phyloP scores from a whole-genome alignment of 2,113 vertebrate species.

The Thymallus thymallus region DNA sequence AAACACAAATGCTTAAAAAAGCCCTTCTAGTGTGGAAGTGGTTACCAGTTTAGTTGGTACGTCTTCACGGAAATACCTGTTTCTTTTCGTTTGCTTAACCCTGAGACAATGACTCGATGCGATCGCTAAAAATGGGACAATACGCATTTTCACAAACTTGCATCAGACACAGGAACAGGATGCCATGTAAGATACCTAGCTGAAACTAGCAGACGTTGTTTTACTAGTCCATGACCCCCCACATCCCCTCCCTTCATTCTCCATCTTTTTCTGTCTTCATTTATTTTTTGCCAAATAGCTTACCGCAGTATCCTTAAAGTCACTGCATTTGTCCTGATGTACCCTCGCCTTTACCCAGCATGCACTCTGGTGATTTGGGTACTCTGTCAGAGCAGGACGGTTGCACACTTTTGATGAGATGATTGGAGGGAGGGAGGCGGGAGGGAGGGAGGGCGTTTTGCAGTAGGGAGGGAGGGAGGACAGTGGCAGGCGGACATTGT shows the following conservation, averaged over 20 bases:
- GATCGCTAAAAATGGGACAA: no score
- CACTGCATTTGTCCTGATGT: slow-evolving; percentile 64
- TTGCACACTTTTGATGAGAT: slow-evolving; percentile 50
- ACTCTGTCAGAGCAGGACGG: slow-evolving; percentile 45
- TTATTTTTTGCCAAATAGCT: no score
- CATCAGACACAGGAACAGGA: background rate
- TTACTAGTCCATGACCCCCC: no score
- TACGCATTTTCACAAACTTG: no score
- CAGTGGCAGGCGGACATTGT: slow-evolving; percentile 21
- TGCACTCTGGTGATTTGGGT: slow-evolving; percentile 44
- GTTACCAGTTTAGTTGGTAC: no score
- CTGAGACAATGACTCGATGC: no score
- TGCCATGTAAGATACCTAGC: slow-evolving; percentile 1
- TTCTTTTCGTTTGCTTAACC: no score
- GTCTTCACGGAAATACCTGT: no score
- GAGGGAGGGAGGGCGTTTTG: no score
- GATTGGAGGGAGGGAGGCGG: background rate
- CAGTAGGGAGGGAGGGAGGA: background rate
- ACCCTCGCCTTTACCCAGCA: slow-evolving; percentile 58
- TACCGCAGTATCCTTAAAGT: slow-evolving; percentile 69
- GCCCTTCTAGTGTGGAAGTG: no score
- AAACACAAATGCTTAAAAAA: no score
- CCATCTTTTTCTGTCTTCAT: slow-evolving; percentile 19
- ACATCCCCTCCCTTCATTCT: slow-evolving; percentile 13
- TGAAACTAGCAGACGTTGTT: slow-evolving; percentile 16